Percentiles rank a stretch among this genome's conserved stretches.
Evolutionary conservation across 1,140 invertebrate genomes (phyloP).

Genomic region (Calosoma granatense): DNA sequence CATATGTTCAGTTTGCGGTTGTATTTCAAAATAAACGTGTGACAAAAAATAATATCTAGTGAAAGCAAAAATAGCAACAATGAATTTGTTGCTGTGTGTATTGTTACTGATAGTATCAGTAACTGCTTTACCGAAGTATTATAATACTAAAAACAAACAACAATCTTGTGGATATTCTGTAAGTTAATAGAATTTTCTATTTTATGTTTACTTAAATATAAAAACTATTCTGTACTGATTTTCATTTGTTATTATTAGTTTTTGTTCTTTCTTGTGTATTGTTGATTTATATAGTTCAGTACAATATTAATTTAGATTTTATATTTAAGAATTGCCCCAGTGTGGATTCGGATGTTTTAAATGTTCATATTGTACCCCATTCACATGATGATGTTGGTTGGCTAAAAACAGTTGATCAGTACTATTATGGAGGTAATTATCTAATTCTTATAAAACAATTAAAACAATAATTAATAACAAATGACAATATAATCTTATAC

Average conservation of each 20-base stretch:
- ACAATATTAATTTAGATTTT: conserved; percentile 29
- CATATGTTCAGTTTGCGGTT: too few species aligned
- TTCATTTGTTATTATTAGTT: too few species aligned
- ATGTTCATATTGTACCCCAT: conserved; percentile 59
- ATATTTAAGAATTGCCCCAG: conserved; percentile 32
- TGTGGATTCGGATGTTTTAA: conserved; percentile 39
- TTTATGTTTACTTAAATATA: neutral
- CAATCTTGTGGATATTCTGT: neutral
- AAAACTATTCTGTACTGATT: too few species aligned
- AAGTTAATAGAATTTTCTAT: neutral
- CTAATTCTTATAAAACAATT: neutral
- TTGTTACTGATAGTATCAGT: neutral
- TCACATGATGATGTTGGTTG: conserved; percentile 74
- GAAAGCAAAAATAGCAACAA: too few species aligned
- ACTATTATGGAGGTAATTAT: conserved; percentile 51
- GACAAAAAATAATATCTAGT: too few species aligned
- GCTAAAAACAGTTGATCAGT: conserved; percentile 73
- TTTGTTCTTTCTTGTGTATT: neutral
- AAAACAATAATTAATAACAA: neutral
- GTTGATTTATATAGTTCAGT: conserved; percentile 20
- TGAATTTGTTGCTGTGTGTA: neutral
- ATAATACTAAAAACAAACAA: neutral
- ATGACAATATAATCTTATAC: neutral
- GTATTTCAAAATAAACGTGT: too few species aligned
- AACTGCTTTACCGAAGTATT: neutral